Conservation (phyloP, 2,888 invertebrate species). For the Phaedon cochleariae region DNA sequence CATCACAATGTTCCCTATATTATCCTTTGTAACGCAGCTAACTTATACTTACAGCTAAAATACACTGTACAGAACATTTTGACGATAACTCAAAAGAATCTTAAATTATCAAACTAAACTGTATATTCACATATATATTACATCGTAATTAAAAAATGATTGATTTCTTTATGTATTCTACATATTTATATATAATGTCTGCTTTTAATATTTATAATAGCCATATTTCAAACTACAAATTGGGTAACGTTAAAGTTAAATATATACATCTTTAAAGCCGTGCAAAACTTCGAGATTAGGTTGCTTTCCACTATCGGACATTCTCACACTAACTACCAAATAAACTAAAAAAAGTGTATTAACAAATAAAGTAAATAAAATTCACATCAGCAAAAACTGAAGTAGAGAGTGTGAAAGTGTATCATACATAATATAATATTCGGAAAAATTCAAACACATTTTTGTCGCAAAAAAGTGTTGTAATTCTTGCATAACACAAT, state of each 20-base stretch:
- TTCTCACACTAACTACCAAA: conserved; percentile 23
- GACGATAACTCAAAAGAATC: conserved; percentile 56
- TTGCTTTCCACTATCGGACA: conserved; percentile 36
- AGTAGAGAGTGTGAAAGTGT: conserved; percentile 24
- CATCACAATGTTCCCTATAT: conserved; percentile 65
- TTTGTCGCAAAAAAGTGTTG: conserved; percentile 25
- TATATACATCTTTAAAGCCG: conserved; percentile 50
- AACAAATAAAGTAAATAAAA: conserved; percentile 37
- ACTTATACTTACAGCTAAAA: conserved; percentile 61
- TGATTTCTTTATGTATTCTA: conserved; percentile 59
- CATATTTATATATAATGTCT: conserved; percentile 61
- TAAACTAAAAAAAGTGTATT: conserved; percentile 36
- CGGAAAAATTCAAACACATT: conserved; percentile 38
- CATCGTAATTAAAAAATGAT: conserved; percentile 61
- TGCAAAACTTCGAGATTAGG: conserved; percentile 47
- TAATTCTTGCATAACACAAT: conserved; percentile 36
- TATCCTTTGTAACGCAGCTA: conserved; percentile 61
- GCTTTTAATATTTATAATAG: conserved; percentile 57
- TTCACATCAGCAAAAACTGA: conserved; percentile 37
- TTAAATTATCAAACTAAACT: conserved; percentile 59
- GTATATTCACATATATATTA: conserved; percentile 63
- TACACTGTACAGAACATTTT: conserved; percentile 64
- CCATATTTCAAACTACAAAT: conserved; percentile 61
- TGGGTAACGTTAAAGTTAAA: conserved; percentile 59
- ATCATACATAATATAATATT: conserved; percentile 22